Evolutionary conservation across 1,140 invertebrate genomes (phyloP).

Genomic region (Zeugodacus cucurbitae): DNA sequence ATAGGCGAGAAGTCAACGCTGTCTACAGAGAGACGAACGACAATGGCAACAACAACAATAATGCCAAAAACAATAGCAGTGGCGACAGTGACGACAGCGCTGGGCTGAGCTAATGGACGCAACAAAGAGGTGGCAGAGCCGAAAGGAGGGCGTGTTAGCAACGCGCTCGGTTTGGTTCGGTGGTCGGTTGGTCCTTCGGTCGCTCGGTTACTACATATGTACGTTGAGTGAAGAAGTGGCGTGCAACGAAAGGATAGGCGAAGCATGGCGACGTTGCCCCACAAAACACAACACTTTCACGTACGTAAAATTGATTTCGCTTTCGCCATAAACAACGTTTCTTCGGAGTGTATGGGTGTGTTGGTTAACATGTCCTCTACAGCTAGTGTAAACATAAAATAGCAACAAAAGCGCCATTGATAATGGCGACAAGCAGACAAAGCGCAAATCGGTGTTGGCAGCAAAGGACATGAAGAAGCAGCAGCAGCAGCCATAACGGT

Average conservation of each 20-base stretch:
- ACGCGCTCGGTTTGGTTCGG: neutral
- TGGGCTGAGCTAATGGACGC: neutral
- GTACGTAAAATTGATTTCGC: conserved; percentile 40
- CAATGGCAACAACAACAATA: conserved; percentile 40
- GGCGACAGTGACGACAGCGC: conserved; percentile 28
- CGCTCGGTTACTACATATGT: no score
- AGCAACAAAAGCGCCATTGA: neutral
- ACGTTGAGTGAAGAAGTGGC: neutral
- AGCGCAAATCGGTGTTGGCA: neutral
- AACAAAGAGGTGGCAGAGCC: neutral
- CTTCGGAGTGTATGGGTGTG: neutral
- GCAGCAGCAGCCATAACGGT: neutral
- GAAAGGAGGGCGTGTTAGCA: conserved; percentile 7
- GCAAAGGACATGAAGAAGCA: neutral
- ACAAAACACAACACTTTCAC: conserved; percentile 30
- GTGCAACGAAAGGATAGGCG: neutral
- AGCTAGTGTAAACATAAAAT: neutral
- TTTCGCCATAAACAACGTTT: conserved; percentile 10
- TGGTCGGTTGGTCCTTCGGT: no score
- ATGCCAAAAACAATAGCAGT: conserved; percentile 37
- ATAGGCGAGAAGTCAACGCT: conserved; percentile 54
- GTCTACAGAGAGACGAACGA: neutral
- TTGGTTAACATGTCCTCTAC: neutral
- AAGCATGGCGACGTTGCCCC: neutral
- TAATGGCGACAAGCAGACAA: neutral